Evolutionary conservation across 2,888 invertebrate genomes (phyloP).

Genomic region (Geotrupes spiniger): DNA sequence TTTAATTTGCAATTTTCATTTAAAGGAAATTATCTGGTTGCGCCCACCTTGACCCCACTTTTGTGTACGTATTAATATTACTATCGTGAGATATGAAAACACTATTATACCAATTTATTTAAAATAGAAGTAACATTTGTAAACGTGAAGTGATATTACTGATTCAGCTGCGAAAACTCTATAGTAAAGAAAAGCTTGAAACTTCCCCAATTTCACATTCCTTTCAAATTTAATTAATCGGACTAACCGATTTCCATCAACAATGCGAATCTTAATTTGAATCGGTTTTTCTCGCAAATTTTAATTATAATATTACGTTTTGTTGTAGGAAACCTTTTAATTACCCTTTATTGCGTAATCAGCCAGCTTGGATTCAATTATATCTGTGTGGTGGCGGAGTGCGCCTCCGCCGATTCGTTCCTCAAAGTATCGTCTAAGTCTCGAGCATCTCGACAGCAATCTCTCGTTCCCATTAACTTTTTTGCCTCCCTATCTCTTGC

Average conservation of each 20-base stretch:
- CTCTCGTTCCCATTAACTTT: slow-evolving; percentile 36
- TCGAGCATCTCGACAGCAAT: slow-evolving; percentile 28
- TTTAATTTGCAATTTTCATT: too few species aligned
- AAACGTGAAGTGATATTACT: too few species aligned
- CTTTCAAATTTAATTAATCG: too few species aligned
- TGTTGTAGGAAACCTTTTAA: slow-evolving; percentile 6
- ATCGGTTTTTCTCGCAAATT: not conserved
- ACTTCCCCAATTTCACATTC: too few species aligned
- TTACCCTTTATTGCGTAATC: not conserved
- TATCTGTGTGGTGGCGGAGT: not conserved
- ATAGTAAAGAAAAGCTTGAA: too few species aligned
- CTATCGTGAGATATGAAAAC: too few species aligned
- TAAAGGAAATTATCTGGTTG: too few species aligned
- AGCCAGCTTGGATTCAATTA: slow-evolving; percentile 1
- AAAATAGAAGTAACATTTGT: too few species aligned
- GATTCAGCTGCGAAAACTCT: too few species aligned
- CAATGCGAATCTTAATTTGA: slow-evolving; percentile 2
- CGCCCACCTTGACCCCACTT: too few species aligned
- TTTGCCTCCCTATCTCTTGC: slow-evolving; percentile 31
- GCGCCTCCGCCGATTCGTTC: not conserved
- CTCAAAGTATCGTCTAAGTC: slow-evolving; percentile 20
- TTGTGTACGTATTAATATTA: too few species aligned
- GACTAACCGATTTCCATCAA: not conserved
- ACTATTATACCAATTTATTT: too few species aligned
- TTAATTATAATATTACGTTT: slow-evolving; percentile 8